Evolutionary conservation across 2,797 vertebrate species (phyloP).

Genomic region (Thunnus albacares): DNA sequence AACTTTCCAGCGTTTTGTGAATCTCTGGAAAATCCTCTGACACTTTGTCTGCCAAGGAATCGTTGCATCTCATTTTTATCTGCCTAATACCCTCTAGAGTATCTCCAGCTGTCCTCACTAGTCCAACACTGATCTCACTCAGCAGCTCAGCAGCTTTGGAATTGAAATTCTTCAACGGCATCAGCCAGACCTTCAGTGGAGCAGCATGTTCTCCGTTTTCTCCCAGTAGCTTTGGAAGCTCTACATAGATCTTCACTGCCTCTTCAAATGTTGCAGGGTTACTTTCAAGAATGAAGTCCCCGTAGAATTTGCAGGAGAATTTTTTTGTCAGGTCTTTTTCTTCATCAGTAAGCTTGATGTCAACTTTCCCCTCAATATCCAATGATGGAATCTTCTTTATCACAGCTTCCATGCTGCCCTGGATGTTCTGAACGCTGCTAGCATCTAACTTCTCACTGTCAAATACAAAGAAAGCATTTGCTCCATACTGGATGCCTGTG

Average conservation of each 20-base stretch:
- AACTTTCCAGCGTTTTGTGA: no score
- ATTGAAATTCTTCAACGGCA: constrained; percentile 57
- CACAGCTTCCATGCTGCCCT: constrained; percentile 28
- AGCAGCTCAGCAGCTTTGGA: constrained; percentile 24
- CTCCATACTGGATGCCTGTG: constrained; percentile 67
- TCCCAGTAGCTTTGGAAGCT: constrained; percentile 61
- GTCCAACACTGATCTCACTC: constrained; percentile 30
- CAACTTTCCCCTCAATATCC: not conserved
- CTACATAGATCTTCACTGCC: constrained; percentile 47
- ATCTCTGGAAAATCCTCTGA: no score
- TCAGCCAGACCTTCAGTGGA: constrained; percentile 70
- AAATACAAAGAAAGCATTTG: constrained; percentile 73
- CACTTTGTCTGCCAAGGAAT: not conserved
- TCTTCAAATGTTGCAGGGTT: constrained; percentile 53
- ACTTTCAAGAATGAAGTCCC: constrained; percentile 56
- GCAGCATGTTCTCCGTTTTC: constrained; percentile 34
- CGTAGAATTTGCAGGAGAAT: constrained; percentile 70
- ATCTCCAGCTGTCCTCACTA: constrained; percentile 23
- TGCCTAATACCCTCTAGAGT: constrained; percentile 46
- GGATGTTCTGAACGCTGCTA: constrained; percentile 30
- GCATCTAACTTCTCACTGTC: constrained; percentile 47
- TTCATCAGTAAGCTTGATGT: constrained; percentile 36
- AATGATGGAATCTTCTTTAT: constrained; percentile 55
- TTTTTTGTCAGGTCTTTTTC: constrained; percentile 38
- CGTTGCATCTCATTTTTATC: constrained; percentile 39